Evolutionary conservation across 2,113 vertebrate species (phyloP).

Genomic region (Sebastes schlegelii): DNA sequence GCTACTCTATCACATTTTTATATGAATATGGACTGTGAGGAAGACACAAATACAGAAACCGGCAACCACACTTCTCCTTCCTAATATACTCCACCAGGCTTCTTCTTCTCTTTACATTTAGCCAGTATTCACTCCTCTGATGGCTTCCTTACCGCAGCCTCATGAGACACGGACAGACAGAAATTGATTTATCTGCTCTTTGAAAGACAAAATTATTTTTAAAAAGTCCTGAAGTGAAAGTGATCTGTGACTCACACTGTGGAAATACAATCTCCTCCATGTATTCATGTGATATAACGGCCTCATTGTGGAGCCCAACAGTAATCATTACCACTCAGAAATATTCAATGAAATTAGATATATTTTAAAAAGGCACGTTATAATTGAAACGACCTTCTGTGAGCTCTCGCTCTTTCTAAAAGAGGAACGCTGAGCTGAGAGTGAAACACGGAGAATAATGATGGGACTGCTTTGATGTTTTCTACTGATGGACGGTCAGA

Average conservation of each 20-base stretch:
- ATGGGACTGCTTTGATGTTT: constrained; percentile 12
- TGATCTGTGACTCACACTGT: constrained; percentile 13
- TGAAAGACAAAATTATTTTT: constrained; percentile 36
- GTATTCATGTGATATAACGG: constrained; percentile 45
- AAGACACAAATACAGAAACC: too few species aligned
- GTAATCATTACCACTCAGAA: constrained; percentile 55
- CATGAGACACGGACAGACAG: constrained; percentile 1
- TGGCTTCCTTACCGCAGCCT: background rate
- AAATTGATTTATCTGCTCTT: constrained; percentile 44
- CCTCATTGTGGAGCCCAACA: constrained; percentile 42
- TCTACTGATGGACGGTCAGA: constrained; percentile 36
- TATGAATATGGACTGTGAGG: too few species aligned
- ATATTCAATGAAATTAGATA: constrained; percentile 55
- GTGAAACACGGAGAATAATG: constrained; percentile 21
- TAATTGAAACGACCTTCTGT: constrained; percentile 66
- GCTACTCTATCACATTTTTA: too few species aligned
- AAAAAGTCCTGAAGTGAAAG: constrained; percentile 7
- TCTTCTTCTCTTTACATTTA: constrained; percentile 9
- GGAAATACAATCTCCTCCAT: constrained; percentile 51
- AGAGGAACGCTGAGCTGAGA: constrained; percentile 27
- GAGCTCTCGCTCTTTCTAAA: constrained; percentile 32
- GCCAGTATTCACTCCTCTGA: background rate
- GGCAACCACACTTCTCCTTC: background rate
- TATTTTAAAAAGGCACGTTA: constrained; percentile 36
- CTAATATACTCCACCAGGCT: background rate